Evolutionary conservation across 2,113 vertebrate genomes (phyloP), one percentile per base, ranked within the genome.

Genomic region (Dolichallabes microphthalmus): DNA sequence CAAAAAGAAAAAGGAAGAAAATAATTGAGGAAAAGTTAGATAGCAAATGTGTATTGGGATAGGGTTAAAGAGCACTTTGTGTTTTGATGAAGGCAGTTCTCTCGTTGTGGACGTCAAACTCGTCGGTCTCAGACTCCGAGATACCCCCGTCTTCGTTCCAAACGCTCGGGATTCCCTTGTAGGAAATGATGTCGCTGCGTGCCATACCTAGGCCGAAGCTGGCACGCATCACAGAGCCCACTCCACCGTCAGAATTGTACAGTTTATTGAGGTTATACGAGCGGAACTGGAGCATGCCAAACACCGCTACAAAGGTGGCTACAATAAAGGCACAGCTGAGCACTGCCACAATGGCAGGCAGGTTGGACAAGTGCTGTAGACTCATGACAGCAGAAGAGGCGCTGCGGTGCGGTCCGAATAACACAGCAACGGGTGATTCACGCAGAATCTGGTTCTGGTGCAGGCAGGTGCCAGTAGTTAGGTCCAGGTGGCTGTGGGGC

Each of bases 11-110:
- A 79, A 60, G 71, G 71, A 64, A 39, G 63, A 58, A 75, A 64
- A 69, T 85, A 68, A 52, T 78, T 35, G 55, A 35, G 86, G 88
- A 91, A 90, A 90, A 86, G 58, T 50, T 35, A 19, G 86, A 83
- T 22, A 60, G 55, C 11, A 86, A 63, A 68, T 85, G 74, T 74
- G 69, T 78, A n/a, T 76, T 25, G 82, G 82, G 35, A 84, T 83
- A 76, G 88, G 89, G 93, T 97, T 97, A 99, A 96, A 99, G 97
- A 95, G 96, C 95, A 95, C 98, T 99, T 97, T 99, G 98, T 95
- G 97, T 98, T 96, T 96, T 99, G 94, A 99, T 97, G 90, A 99
- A 99, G 95, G 97, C 97, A 95, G 97, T 98, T 95, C 96, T 97
- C 95, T 99, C 98, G 30, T 94, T 96, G 87, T 96, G 96, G 88